phyloP scores from a whole-genome alignment of 1,140 invertebrate genomes.

The Triops longicaudatus region DNA sequence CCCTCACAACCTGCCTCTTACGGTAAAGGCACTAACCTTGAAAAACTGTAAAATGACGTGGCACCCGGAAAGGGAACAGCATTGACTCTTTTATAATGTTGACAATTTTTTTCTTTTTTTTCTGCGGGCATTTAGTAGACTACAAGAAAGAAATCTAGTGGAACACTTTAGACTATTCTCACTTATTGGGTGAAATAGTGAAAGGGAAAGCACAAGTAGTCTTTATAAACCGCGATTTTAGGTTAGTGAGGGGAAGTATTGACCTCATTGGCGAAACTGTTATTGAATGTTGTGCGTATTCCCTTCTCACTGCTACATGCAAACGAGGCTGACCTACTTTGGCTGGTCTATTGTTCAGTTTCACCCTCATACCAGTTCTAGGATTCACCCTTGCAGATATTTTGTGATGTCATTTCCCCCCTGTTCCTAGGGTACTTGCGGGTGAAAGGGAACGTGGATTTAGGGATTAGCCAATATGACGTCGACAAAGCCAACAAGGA shows the following conservation, averaged over 20 bases:
- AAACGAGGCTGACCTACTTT: not conserved
- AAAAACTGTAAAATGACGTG: not conserved
- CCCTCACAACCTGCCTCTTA: not conserved
- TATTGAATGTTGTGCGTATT: not conserved
- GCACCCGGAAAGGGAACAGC: not conserved
- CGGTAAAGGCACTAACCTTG: not conserved
- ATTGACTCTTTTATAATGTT: not conserved
- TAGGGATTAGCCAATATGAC: not conserved
- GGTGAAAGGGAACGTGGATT: not conserved
- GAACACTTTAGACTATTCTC: too few species aligned
- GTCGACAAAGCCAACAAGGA: not conserved
- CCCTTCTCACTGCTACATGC: not conserved
- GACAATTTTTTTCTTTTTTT: not conserved
- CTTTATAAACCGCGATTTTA: not conserved
- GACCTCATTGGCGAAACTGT: not conserved
- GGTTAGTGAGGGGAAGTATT: conserved; percentile 12
- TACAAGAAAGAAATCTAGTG: too few species aligned
- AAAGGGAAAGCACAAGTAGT: not conserved
- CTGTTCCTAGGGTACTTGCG: not conserved
- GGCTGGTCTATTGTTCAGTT: not conserved
- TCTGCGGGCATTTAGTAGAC: too few species aligned
- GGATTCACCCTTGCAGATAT: not conserved
- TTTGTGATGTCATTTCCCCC: not conserved
- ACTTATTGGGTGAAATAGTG: not conserved
- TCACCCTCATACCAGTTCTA: not conserved